These are phyloP conservation scores for Cryptosula pallasiana DNA, from an alignment of 2,888 invertebrate genomes.

Conservation along the genomic window DNA sequence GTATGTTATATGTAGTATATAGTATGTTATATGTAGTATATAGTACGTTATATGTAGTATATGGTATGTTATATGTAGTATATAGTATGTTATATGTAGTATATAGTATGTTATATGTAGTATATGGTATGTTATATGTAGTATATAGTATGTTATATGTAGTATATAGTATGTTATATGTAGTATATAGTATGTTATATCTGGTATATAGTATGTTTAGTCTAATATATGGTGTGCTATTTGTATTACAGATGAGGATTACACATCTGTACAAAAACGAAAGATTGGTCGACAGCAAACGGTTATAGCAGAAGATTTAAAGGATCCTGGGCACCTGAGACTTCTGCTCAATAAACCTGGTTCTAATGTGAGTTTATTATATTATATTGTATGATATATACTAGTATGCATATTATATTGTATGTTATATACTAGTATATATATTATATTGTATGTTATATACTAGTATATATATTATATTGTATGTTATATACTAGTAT, in stretches of 20 bases:
- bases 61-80: too few relatives aligned
- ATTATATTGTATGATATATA: background rate
- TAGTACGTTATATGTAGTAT: too few relatives aligned
- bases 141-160: background rate
- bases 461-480: background rate
- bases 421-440: background rate
- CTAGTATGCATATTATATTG: background rate
- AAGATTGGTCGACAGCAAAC: background rate
- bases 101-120: too few relatives aligned
- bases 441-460: background rate
- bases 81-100: too few relatives aligned
- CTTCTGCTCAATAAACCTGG: constrained; percentile 12
- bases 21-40: too few relatives aligned
- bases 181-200: background rate
- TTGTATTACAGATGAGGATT: constrained; percentile 4
- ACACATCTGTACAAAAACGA: background rate
- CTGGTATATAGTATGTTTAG: background rate
- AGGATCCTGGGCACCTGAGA: background rate
- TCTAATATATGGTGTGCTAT: background rate
- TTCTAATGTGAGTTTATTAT: background rate
- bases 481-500: background rate
- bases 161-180: background rate
- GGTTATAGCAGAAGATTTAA: background rate
- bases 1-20: too few relatives aligned
- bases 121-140: background rate